phyloP scores from a whole-genome alignment of 2,888 invertebrate species.

The Phortica okadai region DNA sequence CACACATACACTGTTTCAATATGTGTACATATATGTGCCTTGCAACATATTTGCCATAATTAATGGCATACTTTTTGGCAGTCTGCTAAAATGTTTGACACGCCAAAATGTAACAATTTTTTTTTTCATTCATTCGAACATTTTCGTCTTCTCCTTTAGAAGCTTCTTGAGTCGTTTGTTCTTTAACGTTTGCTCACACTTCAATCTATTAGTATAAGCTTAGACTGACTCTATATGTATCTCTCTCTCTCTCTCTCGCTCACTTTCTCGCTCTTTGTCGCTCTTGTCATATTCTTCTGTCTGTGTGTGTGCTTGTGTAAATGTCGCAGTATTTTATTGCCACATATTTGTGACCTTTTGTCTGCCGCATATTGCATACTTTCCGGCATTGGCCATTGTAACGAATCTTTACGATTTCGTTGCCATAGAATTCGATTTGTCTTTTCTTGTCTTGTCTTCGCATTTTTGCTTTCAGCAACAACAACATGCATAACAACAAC shows the following conservation, averaged over 20 bases:
- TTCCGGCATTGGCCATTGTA: not conserved
- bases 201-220: too few relatives aligned
- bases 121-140: not conserved
- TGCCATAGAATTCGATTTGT: not conserved
- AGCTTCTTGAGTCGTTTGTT: too few relatives aligned
- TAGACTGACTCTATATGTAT: not conserved
- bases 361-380: constrained; percentile 26
- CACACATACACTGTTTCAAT: not conserved
- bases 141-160: too few relatives aligned
- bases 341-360: constrained; percentile 8
- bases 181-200: too few relatives aligned
- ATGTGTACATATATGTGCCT: not conserved
- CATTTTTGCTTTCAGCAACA: not conserved
- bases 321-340: not conserved
- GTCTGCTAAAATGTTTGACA: not conserved
- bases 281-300: not conserved
- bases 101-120: not conserved
- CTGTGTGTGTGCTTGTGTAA: not conserved
- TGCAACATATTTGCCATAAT: constrained; percentile 26
- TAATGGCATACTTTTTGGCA: constrained; percentile 23
- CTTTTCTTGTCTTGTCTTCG: not conserved
- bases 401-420: not conserved
- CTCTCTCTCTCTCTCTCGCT: not conserved
- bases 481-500: not conserved
- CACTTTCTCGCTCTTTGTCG: not conserved